Percentiles rank a stretch among this genome's conserved stretches.
Conservation (phyloP, 2,113 vertebrate genomes). For the Cyprinodon tularosa region DNA sequence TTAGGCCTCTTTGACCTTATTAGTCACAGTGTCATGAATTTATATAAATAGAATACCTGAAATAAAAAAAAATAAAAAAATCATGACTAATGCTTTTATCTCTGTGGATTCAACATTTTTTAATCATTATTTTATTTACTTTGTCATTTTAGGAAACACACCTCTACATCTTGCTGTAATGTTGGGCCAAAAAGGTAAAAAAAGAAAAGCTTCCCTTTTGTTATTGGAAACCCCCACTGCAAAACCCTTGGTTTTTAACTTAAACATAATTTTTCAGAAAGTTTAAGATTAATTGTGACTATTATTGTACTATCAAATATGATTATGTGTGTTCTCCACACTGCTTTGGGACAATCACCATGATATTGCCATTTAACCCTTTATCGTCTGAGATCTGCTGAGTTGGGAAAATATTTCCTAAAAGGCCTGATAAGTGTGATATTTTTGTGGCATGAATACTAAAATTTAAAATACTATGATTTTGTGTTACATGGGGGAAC, state of each 20-base stretch:
- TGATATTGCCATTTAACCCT: too few relatives aligned
- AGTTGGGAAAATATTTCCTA: too few relatives aligned
- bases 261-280: not conserved
- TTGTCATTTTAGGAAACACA: constrained; percentile 86
- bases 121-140: constrained; percentile 33
- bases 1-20: not conserved
- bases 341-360: too few relatives aligned
- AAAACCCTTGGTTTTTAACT: not conserved
- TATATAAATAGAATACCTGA: not conserved
- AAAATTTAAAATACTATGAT: too few relatives aligned
- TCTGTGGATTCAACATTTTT: not conserved
- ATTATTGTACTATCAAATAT: not conserved
- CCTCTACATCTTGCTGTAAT: constrained; percentile 97
- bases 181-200: constrained; percentile 95
- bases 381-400: too few relatives aligned
- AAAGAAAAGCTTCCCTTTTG: not conserved
- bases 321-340: not conserved
- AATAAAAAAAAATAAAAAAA: not conserved
- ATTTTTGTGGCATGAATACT: too few relatives aligned
- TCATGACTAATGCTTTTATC: not conserved
- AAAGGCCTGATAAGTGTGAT: too few relatives aligned
- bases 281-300: not conserved
- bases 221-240: too few relatives aligned
- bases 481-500: too few relatives aligned
- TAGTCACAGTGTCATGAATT: not conserved